Base-by-base conservation (phyloP, 2,888 invertebrate genomes). In the Lordiphosa fenestrarum region DNA sequence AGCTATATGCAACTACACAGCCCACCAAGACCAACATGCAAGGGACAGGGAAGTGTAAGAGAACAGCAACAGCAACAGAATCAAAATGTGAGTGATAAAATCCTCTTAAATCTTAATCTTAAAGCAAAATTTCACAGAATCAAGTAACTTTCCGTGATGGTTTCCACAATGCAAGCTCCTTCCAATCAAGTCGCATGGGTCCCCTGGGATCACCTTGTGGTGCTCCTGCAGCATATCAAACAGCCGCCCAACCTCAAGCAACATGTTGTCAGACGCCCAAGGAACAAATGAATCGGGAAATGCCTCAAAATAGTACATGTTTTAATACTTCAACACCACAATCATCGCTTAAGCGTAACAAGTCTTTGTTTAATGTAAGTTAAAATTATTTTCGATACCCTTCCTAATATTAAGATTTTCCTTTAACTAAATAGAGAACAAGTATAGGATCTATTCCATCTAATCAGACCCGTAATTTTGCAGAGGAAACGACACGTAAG, bases 1-100 rank as follows among this genome's bases (percentile, higher is more conserved):
- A 53, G 40, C 25, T 71, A 59, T n/a, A 15, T 53, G 49, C 44
- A 52, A 6, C 19, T 46, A 21, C 55, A 58, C 0, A 3, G 4
- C 4, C 12, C 23, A 3, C 33, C 15, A 42, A 44, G 7, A 9
- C 4, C 21, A 1, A 1, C 13, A 4, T 51, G 15, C 2, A 1
- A 10, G 12, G 19, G 35, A 0, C 3, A 15, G 21, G 12, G 9
- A 3, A 30, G 9, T 30, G 9, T 1, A 9, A 3, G 30, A 3
- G 30, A 23, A 4, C 25, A 36, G 23, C 12, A 25, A 25, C 30
- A 33, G 19, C n/a, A 36, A 10, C 46, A 33, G 19, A 36, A 4
- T 33, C 13, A 15, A n/a, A 7, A 15, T 40, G 40, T 40, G 15
- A 40, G 40, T 21, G 6, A 6, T 2, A 6, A 25, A 6, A 6